These are phyloP conservation scores for Lissocephala sabroskyi DNA, from an alignment of 2,888 invertebrate genomes.

Conservation along the genomic window DNA sequence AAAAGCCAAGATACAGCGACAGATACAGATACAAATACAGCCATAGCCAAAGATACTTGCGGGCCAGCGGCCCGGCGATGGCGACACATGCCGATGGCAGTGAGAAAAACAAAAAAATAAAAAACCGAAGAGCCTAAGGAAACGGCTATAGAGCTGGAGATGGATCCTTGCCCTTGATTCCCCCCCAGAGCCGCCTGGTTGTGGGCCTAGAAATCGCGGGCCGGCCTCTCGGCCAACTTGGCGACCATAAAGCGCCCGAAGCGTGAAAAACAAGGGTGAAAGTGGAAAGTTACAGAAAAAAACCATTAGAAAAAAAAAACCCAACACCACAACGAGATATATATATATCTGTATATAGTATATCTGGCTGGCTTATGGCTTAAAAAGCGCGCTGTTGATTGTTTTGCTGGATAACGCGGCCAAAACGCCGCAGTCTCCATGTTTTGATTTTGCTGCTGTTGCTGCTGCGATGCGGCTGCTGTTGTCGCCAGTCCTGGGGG, in stretches of 20 bases:
- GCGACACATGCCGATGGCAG: conserved; percentile 17
- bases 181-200: too few species aligned
- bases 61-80: not conserved
- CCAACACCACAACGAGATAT: too few species aligned
- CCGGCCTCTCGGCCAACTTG: conserved; percentile 27
- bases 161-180: too few species aligned
- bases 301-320: conserved; percentile 64
- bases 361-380: conserved; percentile 60
- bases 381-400: conserved; percentile 63
- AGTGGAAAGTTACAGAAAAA: conserved; percentile 65
- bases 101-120: not conserved
- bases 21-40: conserved; percentile 28
- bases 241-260: conserved; percentile 56
- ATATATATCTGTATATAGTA: conserved; percentile 64
- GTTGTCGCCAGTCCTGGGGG: not conserved
- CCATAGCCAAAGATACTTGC: conserved; percentile 20
- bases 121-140: not conserved
- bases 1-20: conserved; percentile 35
- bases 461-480: not conserved
- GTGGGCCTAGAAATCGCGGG: conserved; percentile 47
- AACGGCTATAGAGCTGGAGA: conserved; percentile 8
- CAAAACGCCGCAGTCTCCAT: not conserved
- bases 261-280: conserved; percentile 67
- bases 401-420: conserved; percentile 55
- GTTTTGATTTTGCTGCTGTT: conserved; percentile 5